These are phyloP conservation scores for Charadrius vociferus DNA, from an alignment of 2,113 vertebrate species.

Conservation along the genomic window DNA sequence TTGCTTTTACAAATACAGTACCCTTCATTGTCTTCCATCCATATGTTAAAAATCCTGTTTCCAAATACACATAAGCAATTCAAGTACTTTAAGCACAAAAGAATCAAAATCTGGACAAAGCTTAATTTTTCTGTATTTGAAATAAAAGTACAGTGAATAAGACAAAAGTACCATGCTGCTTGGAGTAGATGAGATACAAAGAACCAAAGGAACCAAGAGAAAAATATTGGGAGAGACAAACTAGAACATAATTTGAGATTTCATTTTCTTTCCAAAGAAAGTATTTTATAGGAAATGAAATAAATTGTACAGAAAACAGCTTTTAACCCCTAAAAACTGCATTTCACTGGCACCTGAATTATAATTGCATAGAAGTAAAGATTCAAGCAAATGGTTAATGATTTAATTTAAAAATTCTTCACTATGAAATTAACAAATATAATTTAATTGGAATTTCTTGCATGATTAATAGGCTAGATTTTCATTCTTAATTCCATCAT, in stretches of 20 bases:
- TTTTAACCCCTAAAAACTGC: neutral
- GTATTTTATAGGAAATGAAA: neutral
- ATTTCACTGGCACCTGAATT: neutral
- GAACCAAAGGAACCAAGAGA: neutral
- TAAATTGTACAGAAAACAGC: neutral
- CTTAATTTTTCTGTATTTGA: neutral
- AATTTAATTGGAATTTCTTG: slow-evolving; percentile 67
- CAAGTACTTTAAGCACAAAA: neutral
- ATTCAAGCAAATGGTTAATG: slow-evolving; percentile 44
- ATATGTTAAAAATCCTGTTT: neutral
- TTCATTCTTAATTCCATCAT: slow-evolving; percentile 67
- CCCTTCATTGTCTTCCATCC: neutral
- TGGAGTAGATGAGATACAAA: neutral
- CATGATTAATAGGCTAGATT: slow-evolving; percentile 74
- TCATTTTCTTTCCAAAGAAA: neutral
- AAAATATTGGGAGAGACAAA: neutral
- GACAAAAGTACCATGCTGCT: neutral
- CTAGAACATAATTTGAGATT: neutral
- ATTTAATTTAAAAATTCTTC: slow-evolving; percentile 57
- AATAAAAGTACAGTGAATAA: neutral
- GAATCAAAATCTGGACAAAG: neutral
- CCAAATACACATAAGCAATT: neutral
- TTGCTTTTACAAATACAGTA: neutral
- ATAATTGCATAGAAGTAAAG: neutral
- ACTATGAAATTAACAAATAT: slow-evolving; percentile 64